Conservation (phyloP, 2,797 vertebrate species). For the Parauchenoglanis punctatus region DNA sequence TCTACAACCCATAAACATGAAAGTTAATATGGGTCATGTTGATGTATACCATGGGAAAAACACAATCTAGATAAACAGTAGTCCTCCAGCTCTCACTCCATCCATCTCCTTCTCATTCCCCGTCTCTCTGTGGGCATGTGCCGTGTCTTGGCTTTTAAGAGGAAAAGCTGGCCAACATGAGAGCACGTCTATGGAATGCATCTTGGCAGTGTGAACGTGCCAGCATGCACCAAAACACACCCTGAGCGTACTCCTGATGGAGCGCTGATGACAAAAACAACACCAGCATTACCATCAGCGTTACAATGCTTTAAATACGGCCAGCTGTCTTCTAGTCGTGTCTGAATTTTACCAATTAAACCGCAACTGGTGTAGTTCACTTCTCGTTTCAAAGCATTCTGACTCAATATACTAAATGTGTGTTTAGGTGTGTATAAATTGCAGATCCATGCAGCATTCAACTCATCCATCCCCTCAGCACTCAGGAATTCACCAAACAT, state of each 20-base stretch:
- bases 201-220: constrained; percentile 42
- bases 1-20: constrained; percentile 17
- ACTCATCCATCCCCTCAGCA: constrained; percentile 34
- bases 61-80: background rate
- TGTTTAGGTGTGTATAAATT: constrained; percentile 58
- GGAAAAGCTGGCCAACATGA: constrained; percentile 54
- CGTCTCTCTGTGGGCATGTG: constrained; percentile 3
- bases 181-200: constrained; percentile 62
- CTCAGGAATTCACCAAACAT: constrained; percentile 75
- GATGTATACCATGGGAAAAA: background rate
- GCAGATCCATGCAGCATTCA: constrained; percentile 41
- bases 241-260: background rate
- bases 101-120: background rate
- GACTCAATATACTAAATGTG: background rate
- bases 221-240: constrained; percentile 17
- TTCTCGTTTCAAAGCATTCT: background rate
- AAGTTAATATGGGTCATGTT: background rate
- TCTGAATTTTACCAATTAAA: background rate
- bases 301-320: background rate
- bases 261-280: background rate
- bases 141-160: constrained; percentile 2
- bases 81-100: background rate
- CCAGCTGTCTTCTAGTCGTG: background rate
- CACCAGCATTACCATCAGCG: background rate
- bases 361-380: background rate